These are phyloP conservation scores for Dromaius novaehollandiae DNA, from an alignment of 2,113 vertebrate species.

Conservation along the genomic window DNA sequence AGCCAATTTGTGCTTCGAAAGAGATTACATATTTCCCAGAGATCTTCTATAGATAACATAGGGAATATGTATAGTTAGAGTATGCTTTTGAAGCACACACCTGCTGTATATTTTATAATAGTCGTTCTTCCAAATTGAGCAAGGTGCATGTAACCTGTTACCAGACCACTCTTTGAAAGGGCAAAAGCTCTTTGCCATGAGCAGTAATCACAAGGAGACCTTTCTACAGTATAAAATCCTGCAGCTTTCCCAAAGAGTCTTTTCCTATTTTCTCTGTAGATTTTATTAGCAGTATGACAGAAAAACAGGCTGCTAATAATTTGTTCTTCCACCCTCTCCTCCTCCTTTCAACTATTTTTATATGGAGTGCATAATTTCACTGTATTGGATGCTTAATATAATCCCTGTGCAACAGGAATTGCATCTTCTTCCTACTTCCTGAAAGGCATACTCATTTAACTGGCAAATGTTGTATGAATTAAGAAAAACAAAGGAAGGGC, in stretches of 20 bases:
- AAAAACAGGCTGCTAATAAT: neutral
- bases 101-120: neutral
- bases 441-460: neutral
- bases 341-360: constrained; percentile 20
- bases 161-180: neutral
- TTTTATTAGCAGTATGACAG: neutral
- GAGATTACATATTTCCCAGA: neutral
- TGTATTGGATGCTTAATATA: neutral
- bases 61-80: neutral
- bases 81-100: neutral
- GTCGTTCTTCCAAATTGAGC: neutral
- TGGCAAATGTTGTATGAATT: neutral
- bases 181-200: neutral
- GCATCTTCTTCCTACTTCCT: neutral
- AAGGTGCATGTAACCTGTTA: neutral
- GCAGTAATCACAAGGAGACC: neutral
- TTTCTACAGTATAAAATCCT: neutral
- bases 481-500: neutral
- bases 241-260: neutral
- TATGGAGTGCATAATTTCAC: neutral
- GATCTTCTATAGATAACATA: neutral
- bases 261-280: neutral
- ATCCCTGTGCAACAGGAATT: neutral
- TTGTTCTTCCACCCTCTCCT: neutral
- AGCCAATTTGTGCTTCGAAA: neutral